Evolutionary conservation across 2,797 vertebrate species (phyloP), one percentile per base, ranked within the genome.

Genomic region (Morus bassanus): DNA sequence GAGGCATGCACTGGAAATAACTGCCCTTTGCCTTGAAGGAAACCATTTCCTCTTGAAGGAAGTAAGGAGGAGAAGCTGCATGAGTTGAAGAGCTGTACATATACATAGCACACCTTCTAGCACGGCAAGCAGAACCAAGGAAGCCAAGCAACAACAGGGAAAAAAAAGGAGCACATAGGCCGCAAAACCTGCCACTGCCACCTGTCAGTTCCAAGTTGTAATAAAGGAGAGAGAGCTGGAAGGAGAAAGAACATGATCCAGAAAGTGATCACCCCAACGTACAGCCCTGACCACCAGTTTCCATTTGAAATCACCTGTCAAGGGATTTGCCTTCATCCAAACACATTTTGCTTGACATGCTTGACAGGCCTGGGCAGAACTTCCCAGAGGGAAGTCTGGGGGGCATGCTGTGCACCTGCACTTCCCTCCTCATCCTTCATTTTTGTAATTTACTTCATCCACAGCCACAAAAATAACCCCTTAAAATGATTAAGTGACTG

Each of bases 81-180:
- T 1, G 45, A 78, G 57, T 11, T 30, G 16, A 64, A 50, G 48
- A 65, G 53, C n/a, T 60, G 37, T 11, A 22, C 30, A 4, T 24
- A 80, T 1, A 59, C 25, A 18, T 5, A 60, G 41, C 1, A 3
- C 5, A 65, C n/a, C 46, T 68, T 61, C 48, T 3, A 57, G 69
- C 60, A 46, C 0, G 0, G n/a, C 35, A 65, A 65, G 30, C 73
- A 81, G 39, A 86, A 65, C 4, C 30, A 46, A 27, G 1, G 11
- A 33, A 87, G 51, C 63, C 30, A 69, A 79, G 67, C 37, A 82
- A 33, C 0, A 2, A 45, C 24, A 65, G 43, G 18, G 7, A 18
- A 12, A 39, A 72, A 39, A 69, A 19, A 33, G 30, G 16, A 67
- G 35, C 35, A 70, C 2, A 46, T 12, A 25, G 57, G 11, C 18